Conservation (phyloP, 2,888 invertebrate genomes). For the Stomorhina lunata region DNA sequence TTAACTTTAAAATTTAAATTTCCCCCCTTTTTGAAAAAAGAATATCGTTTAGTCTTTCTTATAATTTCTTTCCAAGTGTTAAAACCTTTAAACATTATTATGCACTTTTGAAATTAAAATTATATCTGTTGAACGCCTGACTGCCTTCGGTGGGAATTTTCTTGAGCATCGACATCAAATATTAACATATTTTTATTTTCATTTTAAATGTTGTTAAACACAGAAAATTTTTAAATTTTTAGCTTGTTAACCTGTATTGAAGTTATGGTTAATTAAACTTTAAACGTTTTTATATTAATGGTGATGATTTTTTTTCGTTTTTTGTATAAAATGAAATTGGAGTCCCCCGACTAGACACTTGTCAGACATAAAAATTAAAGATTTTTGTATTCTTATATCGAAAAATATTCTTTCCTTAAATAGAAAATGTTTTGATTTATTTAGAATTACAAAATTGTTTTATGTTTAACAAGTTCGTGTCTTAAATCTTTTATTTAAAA, state of each 20-base stretch:
- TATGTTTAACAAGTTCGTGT: too few relatives aligned
- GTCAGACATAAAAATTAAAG: neutral
- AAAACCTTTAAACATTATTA: slow-evolving; percentile 55
- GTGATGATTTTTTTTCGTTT: neutral
- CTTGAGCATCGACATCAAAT: neutral
- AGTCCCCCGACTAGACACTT: neutral
- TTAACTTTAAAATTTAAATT: slow-evolving; percentile 4
- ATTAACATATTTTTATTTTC: too few relatives aligned
- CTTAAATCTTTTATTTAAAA: neutral
- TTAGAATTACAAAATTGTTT: too few relatives aligned
- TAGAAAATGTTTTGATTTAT: too few relatives aligned
- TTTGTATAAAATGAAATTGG: neutral
- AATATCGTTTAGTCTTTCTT: neutral
- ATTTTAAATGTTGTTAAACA: too few relatives aligned
- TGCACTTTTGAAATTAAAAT: slow-evolving; percentile 34
- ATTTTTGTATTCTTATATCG: too few relatives aligned
- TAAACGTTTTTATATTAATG: neutral
- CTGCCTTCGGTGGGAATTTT: slow-evolving; percentile 46
- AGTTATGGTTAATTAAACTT: slow-evolving; percentile 18
- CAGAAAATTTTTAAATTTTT: neutral
- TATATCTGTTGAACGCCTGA: slow-evolving; percentile 28
- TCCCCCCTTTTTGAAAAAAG: neutral
- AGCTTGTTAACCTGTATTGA: neutral
- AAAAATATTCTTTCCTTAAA: too few relatives aligned
- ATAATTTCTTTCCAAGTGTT: slow-evolving; percentile 53